Conservation (phyloP, 1,140 invertebrate genomes). For the Drosophila aff. region DNA sequence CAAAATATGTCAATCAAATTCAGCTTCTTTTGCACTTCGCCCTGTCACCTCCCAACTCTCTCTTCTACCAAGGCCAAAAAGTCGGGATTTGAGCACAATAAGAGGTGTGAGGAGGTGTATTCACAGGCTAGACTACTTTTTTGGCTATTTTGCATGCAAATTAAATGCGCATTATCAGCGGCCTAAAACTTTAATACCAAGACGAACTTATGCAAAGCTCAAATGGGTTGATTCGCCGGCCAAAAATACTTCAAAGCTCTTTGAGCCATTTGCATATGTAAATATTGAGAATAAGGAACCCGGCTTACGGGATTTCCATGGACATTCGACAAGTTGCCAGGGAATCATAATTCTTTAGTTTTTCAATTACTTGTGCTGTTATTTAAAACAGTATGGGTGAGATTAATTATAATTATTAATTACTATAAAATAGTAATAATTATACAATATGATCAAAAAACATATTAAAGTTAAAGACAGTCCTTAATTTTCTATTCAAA, state of each 20-base stretch:
- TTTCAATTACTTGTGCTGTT: background rate
- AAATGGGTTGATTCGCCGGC: conserved; percentile 48
- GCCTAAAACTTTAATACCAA: conserved; percentile 62
- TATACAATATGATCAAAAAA: no score
- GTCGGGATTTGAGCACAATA: conserved; percentile 21
- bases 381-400: no score
- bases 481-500: background rate
- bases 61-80: conserved; percentile 10
- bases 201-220: conserved; percentile 64
- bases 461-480: background rate
- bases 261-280: conserved; percentile 59
- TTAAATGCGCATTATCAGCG: conserved; percentile 67
- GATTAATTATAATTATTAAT: background rate
- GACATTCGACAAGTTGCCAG: conserved; percentile 8
- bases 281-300: conserved; percentile 21
- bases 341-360: background rate
- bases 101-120: conserved; percentile 14
- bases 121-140: conserved; percentile 40
- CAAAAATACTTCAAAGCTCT: conserved; percentile 46
- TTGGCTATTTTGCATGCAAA: conserved; percentile 67
- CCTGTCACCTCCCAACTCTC: background rate
- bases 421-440: background rate
- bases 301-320: conserved; percentile 4
- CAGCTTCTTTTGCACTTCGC: conserved; percentile 12
- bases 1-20: conserved; percentile 78